Conservation (phyloP, 2,888 invertebrate genomes). For the Chrysotoxum bicinctum region DNA sequence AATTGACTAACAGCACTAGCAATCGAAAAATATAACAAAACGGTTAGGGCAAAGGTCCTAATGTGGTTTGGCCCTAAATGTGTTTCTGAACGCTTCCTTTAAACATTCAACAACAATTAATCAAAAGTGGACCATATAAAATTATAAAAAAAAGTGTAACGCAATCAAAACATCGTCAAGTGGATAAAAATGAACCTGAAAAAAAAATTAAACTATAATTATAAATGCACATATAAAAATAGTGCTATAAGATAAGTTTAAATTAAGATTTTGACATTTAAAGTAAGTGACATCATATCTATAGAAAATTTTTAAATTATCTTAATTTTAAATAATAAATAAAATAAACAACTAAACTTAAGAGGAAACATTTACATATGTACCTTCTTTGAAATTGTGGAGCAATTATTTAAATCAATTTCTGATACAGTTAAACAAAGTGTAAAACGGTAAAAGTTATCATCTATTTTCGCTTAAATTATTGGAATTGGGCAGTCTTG, state of each 20-base stretch:
- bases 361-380: too few species aligned
- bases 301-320: neutral
- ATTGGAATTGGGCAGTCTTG: too few species aligned
- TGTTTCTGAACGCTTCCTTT: conserved; percentile 8
- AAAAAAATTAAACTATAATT: neutral
- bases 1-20: conserved; percentile 37
- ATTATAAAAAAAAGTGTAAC: neutral
- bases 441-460: neutral
- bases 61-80: neutral
- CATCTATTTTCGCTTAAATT: too few species aligned
- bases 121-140: neutral
- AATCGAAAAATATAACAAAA: neutral
- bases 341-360: too few species aligned
- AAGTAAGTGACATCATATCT: neutral
- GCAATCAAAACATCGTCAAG: neutral
- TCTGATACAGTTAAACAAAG: neutral
- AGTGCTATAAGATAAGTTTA: neutral
- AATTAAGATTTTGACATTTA: conserved; percentile 9
- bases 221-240: neutral
- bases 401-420: neutral
- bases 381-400: neutral
- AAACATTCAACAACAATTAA: neutral
- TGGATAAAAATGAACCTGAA: conserved; percentile 7
- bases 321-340: neutral
- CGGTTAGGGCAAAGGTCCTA: neutral